Evolutionary conservation across 2,797 vertebrate species (phyloP).

Genomic region (Lacerta bilineata): DNA sequence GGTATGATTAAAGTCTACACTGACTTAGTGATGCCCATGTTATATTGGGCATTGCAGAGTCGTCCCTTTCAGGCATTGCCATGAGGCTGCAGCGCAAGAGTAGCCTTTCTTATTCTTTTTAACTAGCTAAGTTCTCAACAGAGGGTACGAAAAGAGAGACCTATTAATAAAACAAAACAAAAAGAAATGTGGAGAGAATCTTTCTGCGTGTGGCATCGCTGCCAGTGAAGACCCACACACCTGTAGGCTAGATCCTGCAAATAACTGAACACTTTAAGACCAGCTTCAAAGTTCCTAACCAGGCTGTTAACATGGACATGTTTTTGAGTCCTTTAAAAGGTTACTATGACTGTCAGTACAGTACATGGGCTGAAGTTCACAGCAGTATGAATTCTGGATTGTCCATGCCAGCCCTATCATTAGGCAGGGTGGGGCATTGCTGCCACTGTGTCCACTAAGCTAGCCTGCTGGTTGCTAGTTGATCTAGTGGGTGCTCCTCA

Average conservation of each 20-base stretch:
- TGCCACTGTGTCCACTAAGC: background rate
- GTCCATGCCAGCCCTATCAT: background rate
- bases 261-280: background rate
- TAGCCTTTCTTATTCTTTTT: too few species aligned
- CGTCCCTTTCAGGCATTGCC: background rate
- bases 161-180: background rate
- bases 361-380: background rate
- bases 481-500: too few species aligned
- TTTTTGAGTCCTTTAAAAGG: background rate
- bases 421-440: too few species aligned
- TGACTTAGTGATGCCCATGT: background rate
- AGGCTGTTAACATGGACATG: too few species aligned
- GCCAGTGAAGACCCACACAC: background rate
- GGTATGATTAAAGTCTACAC: background rate
- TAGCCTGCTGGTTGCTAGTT: too few species aligned
- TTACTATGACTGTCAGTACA: background rate
- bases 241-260: background rate
- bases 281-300: background rate
- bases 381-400: background rate
- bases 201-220: background rate
- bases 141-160: background rate
- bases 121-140: too few species aligned
- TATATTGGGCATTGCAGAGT: background rate
- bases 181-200: background rate
- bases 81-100: too few species aligned